Conservation (phyloP, 2,113 vertebrate genomes). For the Dendropsophus ebraccatus region DNA sequence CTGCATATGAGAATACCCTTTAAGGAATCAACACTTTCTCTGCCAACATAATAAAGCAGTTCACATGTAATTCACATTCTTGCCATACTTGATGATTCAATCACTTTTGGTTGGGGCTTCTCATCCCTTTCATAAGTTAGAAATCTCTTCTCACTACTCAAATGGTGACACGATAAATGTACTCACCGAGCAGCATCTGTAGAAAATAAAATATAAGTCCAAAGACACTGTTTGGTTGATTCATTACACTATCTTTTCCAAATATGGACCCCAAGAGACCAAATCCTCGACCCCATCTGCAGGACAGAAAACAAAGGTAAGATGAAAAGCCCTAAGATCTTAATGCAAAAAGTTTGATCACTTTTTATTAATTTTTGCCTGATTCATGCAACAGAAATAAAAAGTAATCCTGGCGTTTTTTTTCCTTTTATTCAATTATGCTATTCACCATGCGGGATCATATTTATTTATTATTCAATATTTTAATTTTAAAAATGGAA, state of each 20-base stretch:
- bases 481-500: no score
- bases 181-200: slow-evolving; percentile 97
- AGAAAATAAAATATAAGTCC: slow-evolving; percentile 97
- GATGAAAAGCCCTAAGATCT: not conserved
- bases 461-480: no score
- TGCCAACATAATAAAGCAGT: not conserved
- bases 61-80: not conserved
- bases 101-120: no score
- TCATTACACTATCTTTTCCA: slow-evolving; percentile 96
- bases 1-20: no score
- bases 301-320: slow-evolving; percentile 69
- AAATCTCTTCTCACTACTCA: no score
- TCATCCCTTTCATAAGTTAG: no score
- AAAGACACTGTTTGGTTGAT: slow-evolving; percentile 99
- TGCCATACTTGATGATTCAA: not conserved
- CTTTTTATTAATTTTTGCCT: no score
- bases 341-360: no score
- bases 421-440: no score
- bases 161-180: slow-evolving; percentile 19
- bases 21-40: not conserved
- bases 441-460: no score
- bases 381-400: no score
- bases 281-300: slow-evolving; percentile 97
- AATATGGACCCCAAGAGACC: slow-evolving; percentile 97
- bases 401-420: no score